These are phyloP conservation scores for Romanogobio albipinnatus DNA, from an alignment of 2,113 vertebrate species.

Conservation along the genomic window DNA sequence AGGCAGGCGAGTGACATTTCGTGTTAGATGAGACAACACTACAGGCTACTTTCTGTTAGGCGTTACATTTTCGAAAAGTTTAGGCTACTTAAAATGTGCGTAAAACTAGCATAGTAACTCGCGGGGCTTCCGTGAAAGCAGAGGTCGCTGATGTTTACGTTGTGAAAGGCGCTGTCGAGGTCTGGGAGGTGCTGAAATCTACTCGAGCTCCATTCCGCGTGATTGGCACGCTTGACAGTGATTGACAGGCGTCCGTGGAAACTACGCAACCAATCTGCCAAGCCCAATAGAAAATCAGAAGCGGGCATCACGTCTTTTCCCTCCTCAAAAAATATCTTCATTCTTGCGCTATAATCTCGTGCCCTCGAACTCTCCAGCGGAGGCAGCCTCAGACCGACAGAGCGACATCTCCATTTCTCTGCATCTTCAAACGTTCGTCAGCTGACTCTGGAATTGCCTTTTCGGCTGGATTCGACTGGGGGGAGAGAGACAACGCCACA, in stretches of 20 bases:
- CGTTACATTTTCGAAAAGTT: background rate
- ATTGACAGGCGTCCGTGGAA: slow-evolving; percentile 93
- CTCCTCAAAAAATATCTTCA: slow-evolving; percentile 76
- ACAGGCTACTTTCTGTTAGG: background rate
- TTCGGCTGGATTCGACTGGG: slow-evolving; percentile 59
- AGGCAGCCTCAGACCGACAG: slow-evolving; percentile 74
- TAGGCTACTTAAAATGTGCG: background rate
- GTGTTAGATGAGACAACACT: background rate
- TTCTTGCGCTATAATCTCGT: slow-evolving; percentile 75
- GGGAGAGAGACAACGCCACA: slow-evolving; percentile 52
- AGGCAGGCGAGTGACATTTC: slow-evolving; percentile 3
- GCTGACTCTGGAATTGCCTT: slow-evolving; percentile 73
- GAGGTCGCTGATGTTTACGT: slow-evolving; percentile 71
- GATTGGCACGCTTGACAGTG: slow-evolving; percentile 93
- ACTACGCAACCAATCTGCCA: slow-evolving; percentile 87
- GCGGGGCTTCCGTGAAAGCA: slow-evolving; percentile 70
- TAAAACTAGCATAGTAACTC: slow-evolving; percentile 60
- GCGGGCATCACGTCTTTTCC: slow-evolving; percentile 78
- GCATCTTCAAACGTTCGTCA: slow-evolving; percentile 65
- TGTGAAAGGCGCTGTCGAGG: slow-evolving; percentile 72
- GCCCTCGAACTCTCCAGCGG: slow-evolving; percentile 70
- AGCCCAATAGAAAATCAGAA: slow-evolving; percentile 86
- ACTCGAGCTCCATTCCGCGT: slow-evolving; percentile 66
- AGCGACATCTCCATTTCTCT: slow-evolving; percentile 64
- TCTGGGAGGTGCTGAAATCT: slow-evolving; percentile 82